A percentile compares a stretch with the other conserved stretches of the same genome.
Conservation (phyloP, 1,140 invertebrate genomes). For the Grapholita molesta region DNA sequence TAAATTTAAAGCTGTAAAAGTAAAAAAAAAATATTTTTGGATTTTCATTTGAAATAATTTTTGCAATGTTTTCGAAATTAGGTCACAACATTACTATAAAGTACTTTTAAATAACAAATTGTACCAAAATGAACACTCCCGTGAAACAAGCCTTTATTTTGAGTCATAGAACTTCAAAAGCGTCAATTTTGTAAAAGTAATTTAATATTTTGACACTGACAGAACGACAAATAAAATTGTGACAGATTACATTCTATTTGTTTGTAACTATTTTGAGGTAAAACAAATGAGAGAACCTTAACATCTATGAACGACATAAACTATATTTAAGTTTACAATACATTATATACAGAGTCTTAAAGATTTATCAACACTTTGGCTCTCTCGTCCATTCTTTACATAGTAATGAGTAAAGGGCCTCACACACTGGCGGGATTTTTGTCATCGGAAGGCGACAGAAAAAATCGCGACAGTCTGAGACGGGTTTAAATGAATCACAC, state of each 20-base stretch:
- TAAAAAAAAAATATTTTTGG: too few relatives aligned
- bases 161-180: neutral
- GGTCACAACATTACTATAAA: neutral
- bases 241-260: slow-evolving; percentile 47
- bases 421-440: neutral
- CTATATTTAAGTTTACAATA: slow-evolving; percentile 59
- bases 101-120: neutral
- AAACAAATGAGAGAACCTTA: slow-evolving; percentile 51
- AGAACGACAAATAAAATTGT: slow-evolving; percentile 26
- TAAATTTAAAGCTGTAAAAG: too few relatives aligned
- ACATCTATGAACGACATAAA: slow-evolving; percentile 57
- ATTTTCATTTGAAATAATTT: too few relatives aligned
- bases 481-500: neutral
- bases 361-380: slow-evolving; percentile 68
- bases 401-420: slow-evolving; percentile 61
- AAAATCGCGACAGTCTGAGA: neutral
- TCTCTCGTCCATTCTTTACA: slow-evolving; percentile 53
- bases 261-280: slow-evolving; percentile 61
- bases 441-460: neutral
- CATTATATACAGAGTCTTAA: slow-evolving; percentile 65
- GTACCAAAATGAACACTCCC: neutral
- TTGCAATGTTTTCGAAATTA: too few relatives aligned
- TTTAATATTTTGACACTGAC: neutral
- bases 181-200: neutral
- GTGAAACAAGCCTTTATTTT: neutral